Percentiles rank a stretch among this genome's conserved stretches.
Evolutionary conservation across 92 coral and sea anemone genomes (phyloP).

Genomic region (Montipora capitata): DNA sequence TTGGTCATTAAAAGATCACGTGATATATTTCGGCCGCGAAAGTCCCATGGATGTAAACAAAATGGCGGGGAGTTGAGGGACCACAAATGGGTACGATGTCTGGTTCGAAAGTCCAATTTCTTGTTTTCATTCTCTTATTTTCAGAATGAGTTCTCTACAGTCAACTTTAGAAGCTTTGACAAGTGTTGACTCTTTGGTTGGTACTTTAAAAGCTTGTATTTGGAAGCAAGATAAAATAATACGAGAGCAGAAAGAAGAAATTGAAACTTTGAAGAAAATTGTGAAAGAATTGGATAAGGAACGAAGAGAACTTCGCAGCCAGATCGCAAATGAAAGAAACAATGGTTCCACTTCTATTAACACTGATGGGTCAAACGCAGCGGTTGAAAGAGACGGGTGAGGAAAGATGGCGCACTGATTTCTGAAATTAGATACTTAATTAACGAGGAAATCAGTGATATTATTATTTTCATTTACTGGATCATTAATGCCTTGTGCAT

Average conservation of each 20-base stretch:
- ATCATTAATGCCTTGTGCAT: no score
- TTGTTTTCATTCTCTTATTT: not conserved
- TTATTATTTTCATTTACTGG: no score
- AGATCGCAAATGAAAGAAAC: conserved; percentile 6
- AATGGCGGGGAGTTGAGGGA: conserved; percentile 61
- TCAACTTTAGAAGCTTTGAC: conserved; percentile 87
- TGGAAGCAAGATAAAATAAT: conserved; percentile 89
- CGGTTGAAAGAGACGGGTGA: conserved; percentile 24
- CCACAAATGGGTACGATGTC: conserved; percentile 9
- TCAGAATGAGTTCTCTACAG: conserved; percentile 74
- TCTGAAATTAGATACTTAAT: conserved; percentile 30
- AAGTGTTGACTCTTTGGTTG: conserved; percentile 74
- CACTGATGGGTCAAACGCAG: not conserved
- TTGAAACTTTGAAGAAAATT: conserved; percentile 43
- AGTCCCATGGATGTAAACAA: conserved; percentile 63
- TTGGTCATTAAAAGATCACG: conserved; percentile 23
- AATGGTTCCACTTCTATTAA: not conserved
- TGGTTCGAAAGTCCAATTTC: conserved; percentile 7
- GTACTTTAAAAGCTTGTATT: conserved; percentile 78
- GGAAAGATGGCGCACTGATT: conserved; percentile 38
- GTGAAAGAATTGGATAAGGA: conserved; percentile 80
- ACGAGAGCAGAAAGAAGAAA: conserved; percentile 77
- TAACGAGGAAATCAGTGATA: no score
- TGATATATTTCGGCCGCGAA: not conserved
- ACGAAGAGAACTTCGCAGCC: conserved; percentile 76